phyloP scores from a whole-genome alignment of 2,113 vertebrate species.

The Jaculus jaculus region DNA sequence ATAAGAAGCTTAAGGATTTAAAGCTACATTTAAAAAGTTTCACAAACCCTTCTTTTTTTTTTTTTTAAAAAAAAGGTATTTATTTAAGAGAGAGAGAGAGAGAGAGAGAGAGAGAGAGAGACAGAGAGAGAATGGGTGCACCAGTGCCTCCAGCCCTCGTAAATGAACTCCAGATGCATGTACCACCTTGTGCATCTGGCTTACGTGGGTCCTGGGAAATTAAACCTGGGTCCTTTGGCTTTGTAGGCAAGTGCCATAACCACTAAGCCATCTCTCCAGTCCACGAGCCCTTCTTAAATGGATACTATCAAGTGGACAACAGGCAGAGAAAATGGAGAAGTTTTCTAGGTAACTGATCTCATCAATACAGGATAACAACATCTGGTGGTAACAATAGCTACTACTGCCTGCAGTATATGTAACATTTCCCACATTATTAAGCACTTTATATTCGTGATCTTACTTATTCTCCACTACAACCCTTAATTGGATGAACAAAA shows the following conservation, averaged over 20 bases:
- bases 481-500: neutral
- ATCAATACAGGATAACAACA: neutral
- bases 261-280: too few relatives aligned
- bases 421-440: neutral
- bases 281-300: conserved; percentile 6
- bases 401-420: neutral
- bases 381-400: neutral
- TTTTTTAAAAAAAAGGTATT: too few relatives aligned
- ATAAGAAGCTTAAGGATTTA: neutral
- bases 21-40: neutral
- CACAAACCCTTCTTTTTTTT: conserved; percentile 3
- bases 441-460: neutral
- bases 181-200: too few relatives aligned
- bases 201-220: too few relatives aligned
- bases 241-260: too few relatives aligned
- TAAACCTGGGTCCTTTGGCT: too few relatives aligned
- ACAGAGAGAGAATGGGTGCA: too few relatives aligned
- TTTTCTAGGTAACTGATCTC: neutral
- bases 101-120: too few relatives aligned
- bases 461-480: neutral
- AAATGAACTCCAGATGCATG: too few relatives aligned
- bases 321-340: neutral
- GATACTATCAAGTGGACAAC: neutral
- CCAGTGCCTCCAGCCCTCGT: too few relatives aligned
- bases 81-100: too few relatives aligned